phyloP scores from a whole-genome alignment of 2,797 vertebrate genomes.

The Erpetoichthys calabaricus region DNA sequence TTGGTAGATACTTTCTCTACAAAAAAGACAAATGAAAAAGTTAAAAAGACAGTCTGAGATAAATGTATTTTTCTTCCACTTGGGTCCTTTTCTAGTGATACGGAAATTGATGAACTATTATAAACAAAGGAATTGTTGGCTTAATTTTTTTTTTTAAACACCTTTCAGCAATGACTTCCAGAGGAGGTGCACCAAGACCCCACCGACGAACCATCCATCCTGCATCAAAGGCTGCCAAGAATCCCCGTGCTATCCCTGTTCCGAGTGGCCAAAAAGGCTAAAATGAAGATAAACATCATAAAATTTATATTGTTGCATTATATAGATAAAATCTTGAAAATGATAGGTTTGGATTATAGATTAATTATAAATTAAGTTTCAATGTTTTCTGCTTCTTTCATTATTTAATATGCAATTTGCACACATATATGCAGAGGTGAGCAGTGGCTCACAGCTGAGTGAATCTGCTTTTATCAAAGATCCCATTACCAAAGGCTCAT shows the following conservation, averaged over 20 bases:
- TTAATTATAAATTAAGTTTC: too few relatives aligned
- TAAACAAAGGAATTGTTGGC: neutral
- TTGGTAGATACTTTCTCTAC: conserved; percentile 83
- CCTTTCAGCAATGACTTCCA: conserved; percentile 77
- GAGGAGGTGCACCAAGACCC: conserved; percentile 49
- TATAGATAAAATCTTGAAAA: too few relatives aligned
- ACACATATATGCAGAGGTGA: too few relatives aligned
- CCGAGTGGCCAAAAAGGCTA: conserved; percentile 95
- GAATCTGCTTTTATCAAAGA: too few relatives aligned
- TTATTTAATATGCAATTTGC: too few relatives aligned
- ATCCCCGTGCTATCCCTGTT: conserved; percentile 80
- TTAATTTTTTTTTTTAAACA: conserved; percentile 16
- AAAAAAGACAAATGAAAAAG: neutral
- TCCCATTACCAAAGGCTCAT: too few relatives aligned
- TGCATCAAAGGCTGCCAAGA: conserved; percentile 72
- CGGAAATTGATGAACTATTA: neutral
- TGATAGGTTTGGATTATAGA: neutral
- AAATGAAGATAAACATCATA: neutral
- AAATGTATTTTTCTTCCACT: neutral
- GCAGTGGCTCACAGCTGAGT: too few relatives aligned
- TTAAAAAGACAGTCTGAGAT: neutral
- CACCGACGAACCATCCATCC: conserved; percentile 87
- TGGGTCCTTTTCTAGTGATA: neutral
- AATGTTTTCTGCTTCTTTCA: too few relatives aligned
- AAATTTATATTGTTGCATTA: too few relatives aligned